Evolutionary conservation across 2,113 vertebrate genomes (phyloP), one percentile per base, ranked within the genome.

Genomic region (Cebidichthys violaceus): DNA sequence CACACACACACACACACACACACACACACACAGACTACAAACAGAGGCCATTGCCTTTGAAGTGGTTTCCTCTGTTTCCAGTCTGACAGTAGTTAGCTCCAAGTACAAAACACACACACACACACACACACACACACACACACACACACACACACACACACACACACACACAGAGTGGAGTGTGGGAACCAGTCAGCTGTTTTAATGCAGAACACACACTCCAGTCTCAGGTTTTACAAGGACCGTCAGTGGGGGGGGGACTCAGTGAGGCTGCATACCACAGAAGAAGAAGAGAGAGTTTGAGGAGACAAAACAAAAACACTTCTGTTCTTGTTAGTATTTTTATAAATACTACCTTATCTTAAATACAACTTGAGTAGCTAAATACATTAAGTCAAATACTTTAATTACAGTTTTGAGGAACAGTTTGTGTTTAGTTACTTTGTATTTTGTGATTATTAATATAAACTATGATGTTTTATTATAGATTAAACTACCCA

Each of bases 161-260:
- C 55, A 33, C 57, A 47, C 70, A 60, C 35, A 18, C 45, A n/a
- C 18, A 15, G 14, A 17, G 22, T 9, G 0, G 24, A 70, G 18
- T 86, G 89, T 78, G 84, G 76, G 89, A 84, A 79, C 18, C 15
- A 54, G 65, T 77, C 75, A 75, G 79, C 79, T 66, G 82, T 74
- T 82, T 76, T 84, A 86, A 83, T 77, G 86, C 35, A 52, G 18
- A 82, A 70, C 77, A 80, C 84, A 81, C 74, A 59, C 71, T 60
- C 80, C 68, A 68, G 69, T 41, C 64, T 78, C 69, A 73, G 82
- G 70, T 90, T 89, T 89, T 85, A 90, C 79, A 70, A 80, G 81
- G 54, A 6, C 47, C 71, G 39, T 81, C 61, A 4, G 13, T 76
- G 79, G 72, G 79, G 68, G 22, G 77, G 50, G 68, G 75, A 33